Percentiles rank a stretch among this genome's conserved stretches.
Evolutionary conservation across 2,888 invertebrate species (phyloP).

Genomic region (Leptothorax acervorum): DNA sequence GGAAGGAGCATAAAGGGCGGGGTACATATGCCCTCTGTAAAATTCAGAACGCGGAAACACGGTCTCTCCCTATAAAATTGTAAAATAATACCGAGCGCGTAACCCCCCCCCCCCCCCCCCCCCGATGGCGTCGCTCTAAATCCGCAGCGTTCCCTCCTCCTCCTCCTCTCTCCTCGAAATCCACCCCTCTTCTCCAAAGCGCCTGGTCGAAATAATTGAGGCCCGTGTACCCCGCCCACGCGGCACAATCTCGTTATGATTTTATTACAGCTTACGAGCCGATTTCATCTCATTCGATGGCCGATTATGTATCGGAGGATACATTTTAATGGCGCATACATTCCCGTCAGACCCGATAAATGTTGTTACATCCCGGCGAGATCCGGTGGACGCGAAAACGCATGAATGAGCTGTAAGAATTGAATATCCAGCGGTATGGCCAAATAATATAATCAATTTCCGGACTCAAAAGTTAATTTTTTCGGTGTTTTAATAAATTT

Average conservation of each 20-base stretch:
- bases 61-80: conserved; percentile 67
- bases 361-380: conserved; percentile 21
- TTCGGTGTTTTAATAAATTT: background rate
- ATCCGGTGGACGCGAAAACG: background rate
- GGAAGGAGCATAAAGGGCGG: conserved; percentile 43
- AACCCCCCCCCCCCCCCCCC: conserved; percentile 50
- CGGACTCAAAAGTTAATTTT: background rate
- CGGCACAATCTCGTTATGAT: conserved; percentile 71
- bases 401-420: conserved; percentile 5
- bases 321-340: conserved; percentile 55
- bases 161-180: conserved; percentile 20
- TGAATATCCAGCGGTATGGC: background rate
- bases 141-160: conserved; percentile 54
- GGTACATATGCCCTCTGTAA: conserved; percentile 58
- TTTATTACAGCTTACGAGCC: conserved; percentile 70
- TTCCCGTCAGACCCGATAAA: conserved; percentile 29
- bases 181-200: conserved; percentile 2
- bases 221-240: conserved; percentile 63
- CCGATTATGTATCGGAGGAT: conserved; percentile 64
- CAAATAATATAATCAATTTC: conserved; percentile 13
- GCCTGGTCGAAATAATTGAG: conserved; percentile 71
- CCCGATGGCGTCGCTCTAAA: conserved; percentile 66
- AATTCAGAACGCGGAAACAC: conserved; percentile 69
- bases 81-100: conserved; percentile 70
- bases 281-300: conserved; percentile 71